Base-by-base conservation (phyloP, 2,888 invertebrate species). In the Melieria picta region DNA sequence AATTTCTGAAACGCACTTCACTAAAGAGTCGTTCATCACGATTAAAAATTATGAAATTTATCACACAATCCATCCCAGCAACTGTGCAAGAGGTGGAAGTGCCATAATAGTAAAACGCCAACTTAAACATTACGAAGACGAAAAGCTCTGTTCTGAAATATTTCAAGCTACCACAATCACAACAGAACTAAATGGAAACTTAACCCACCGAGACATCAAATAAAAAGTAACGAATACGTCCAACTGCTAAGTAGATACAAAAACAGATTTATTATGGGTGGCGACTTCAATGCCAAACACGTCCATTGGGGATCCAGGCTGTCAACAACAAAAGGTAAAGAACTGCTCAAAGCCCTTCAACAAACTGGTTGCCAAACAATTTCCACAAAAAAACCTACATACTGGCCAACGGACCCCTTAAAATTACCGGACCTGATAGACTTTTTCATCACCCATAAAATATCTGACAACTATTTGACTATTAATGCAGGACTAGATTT, bases 391-490 rank as follows among this genome's bases (percentile, higher is more conserved):
- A 42, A 43, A 56, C 43, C 69, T 58, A 57, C 57, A 10, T 46
- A 66, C 30, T 57, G 57, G 67, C 67, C 67, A 13, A 13, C 67
- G n/a, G 66, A 66, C 7, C 4, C 45, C 55, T 9, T 7, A 5
- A 66, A 66, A 56, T 56, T 56, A 46, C 66, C 57, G 43, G 57
- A 67, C 10, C 56, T 6, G 4, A 66, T 66, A 13, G 56, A 66
- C 46, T 66, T 66, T 46, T 10, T 13, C 10, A 46, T 66, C 43
- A 57, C 46, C 5, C 55, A 57, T 9, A 43, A 57, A 30, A 45
- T 66, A 9, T 47, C 43, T 16, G 9, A 47, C 4, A 43, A 66
- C 11, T 45, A 57, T 66, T 5, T 63, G 7, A 6, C n/a, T 11
- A 42, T 48, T 63, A 30, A 63, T 10, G 42, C 43, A 13, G 16